Conservation (phyloP, 2,888 invertebrate species). For the Leptarthrus brevirostris region DNA sequence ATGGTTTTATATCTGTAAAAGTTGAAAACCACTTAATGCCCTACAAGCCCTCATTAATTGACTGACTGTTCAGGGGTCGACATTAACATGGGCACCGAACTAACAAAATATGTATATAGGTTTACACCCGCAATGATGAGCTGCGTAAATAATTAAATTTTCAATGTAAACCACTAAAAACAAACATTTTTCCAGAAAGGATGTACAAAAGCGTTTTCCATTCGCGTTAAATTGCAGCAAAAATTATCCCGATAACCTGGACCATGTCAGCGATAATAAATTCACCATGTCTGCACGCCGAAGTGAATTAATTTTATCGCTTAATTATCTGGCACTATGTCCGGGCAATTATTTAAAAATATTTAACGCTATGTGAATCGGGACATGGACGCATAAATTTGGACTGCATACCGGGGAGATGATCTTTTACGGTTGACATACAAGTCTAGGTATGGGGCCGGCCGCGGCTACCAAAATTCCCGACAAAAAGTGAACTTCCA, state of each 20-base stretch:
- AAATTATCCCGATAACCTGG: slow-evolving; percentile 47
- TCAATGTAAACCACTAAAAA: neutral
- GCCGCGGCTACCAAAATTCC: neutral
- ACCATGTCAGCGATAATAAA: slow-evolving; percentile 45
- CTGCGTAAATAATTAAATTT: slow-evolving; percentile 1
- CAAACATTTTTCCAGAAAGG: slow-evolving; percentile 1
- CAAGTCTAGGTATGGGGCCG: neutral
- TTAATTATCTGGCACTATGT: slow-evolving; percentile 62
- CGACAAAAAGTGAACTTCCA: slow-evolving; percentile 41
- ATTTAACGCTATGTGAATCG: slow-evolving; percentile 51
- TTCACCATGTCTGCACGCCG: slow-evolving; percentile 60
- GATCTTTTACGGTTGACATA: slow-evolving; percentile 9
- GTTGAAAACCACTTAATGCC: too few species aligned
- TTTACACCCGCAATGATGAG: neutral
- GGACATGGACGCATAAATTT: slow-evolving; percentile 34
- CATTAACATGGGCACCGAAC: neutral
- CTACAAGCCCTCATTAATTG: neutral
- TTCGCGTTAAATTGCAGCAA: slow-evolving; percentile 37
- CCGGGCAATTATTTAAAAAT: slow-evolving; percentile 54
- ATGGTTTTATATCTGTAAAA: too few species aligned
- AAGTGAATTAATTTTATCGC: slow-evolving; percentile 67
- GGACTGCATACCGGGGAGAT: neutral
- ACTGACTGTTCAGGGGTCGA: neutral
- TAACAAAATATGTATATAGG: neutral
- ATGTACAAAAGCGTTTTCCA: slow-evolving; percentile 1